Percentiles rank a stretch among this genome's conserved stretches.
Conservation (phyloP, 2,888 invertebrate species). For the Saturnia pavonia region DNA sequence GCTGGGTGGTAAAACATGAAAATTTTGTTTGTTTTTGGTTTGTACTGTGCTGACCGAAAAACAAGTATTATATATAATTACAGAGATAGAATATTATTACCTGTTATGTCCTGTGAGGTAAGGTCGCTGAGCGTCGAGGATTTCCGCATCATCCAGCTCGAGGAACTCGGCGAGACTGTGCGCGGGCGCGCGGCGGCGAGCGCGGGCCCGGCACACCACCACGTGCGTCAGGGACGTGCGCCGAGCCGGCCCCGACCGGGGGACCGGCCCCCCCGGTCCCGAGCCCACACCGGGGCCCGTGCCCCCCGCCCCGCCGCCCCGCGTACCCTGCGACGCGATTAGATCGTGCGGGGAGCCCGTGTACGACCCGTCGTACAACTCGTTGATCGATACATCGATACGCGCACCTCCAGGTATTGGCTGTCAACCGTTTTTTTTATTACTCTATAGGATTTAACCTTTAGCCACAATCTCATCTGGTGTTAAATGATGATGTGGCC, state of each 20-base stretch:
- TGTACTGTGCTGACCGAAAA: too few relatives aligned
- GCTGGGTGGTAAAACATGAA: too few relatives aligned
- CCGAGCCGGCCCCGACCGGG: slow-evolving; percentile 86
- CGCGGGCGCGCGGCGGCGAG: slow-evolving; percentile 79
- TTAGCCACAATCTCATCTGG: too few relatives aligned
- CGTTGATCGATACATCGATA: slow-evolving; percentile 97
- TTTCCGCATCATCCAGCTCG: slow-evolving; percentile 91
- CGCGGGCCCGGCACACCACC: slow-evolving; percentile 86
- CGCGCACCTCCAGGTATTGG: slow-evolving; percentile 90
- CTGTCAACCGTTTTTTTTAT: slow-evolving; percentile 48
- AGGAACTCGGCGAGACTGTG: slow-evolving; percentile 94
- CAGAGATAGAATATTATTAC: slow-evolving; percentile 54
- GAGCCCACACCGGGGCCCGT: slow-evolving; percentile 67
- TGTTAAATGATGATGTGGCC: too few relatives aligned
- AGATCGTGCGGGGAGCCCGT: slow-evolving; percentile 95
- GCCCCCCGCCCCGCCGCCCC: slow-evolving; percentile 87
- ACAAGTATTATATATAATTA: too few relatives aligned
- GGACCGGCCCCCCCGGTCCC: slow-evolving; percentile 84
- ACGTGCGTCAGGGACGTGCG: slow-evolving; percentile 90
- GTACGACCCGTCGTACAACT: slow-evolving; percentile 97
- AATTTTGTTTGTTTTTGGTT: too few relatives aligned
- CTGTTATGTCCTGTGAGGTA: slow-evolving; percentile 95
- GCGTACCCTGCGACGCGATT: slow-evolving; percentile 88
- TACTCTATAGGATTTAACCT: too few relatives aligned
- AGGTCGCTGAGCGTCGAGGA: slow-evolving; percentile 89